phyloP scores from a whole-genome alignment of 2,888 invertebrate species.

The Cephus rjabovi region DNA sequence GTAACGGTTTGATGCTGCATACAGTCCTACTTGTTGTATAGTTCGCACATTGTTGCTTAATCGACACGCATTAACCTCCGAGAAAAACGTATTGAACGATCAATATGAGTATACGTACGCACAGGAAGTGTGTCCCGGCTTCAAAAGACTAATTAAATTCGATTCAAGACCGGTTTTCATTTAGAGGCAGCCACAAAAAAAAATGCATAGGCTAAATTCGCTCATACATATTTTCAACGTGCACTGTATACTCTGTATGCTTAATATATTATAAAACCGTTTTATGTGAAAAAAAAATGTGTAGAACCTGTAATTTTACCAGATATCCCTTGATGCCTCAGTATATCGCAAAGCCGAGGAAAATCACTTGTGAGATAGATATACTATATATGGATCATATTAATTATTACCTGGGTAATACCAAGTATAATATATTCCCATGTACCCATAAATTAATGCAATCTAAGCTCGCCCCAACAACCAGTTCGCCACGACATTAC shows the following conservation, averaged over 20 bases:
- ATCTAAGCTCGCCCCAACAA: constrained; percentile 27
- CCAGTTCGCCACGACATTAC: constrained; percentile 19
- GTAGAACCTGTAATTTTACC: neutral
- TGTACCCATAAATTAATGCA: constrained; percentile 28
- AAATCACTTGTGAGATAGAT: neutral
- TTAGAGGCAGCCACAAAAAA: neutral
- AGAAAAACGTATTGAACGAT: neutral
- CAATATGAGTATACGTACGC: neutral
- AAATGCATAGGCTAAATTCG: neutral
- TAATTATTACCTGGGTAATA: neutral
- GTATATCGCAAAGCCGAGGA: neutral
- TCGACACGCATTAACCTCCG: neutral
- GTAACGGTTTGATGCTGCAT: neutral
- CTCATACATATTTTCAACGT: neutral
- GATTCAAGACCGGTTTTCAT: neutral
- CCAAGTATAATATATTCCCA: constrained; percentile 24
- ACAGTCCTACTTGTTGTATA: neutral
- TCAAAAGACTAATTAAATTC: neutral
- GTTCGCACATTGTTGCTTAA: neutral
- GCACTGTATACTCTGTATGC: neutral
- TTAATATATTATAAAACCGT: neutral
- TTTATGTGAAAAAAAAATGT: neutral
- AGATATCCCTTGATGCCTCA: neutral
- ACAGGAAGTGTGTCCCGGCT: neutral
- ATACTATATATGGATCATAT: neutral